Evolutionary conservation across 2,888 invertebrate genomes (phyloP).

Genomic region (Tenthredo distinguenda): DNA sequence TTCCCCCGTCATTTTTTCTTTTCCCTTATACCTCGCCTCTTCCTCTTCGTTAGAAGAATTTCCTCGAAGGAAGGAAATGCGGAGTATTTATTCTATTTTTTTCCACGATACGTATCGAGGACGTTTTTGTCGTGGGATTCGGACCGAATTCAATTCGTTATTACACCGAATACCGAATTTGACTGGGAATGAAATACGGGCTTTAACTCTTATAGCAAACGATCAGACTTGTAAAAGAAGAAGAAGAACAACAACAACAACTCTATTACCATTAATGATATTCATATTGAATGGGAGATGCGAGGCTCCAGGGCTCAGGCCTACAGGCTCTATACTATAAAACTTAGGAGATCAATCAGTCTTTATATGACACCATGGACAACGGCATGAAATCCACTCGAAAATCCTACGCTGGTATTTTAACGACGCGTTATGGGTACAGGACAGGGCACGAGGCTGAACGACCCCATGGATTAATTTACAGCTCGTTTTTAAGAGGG

Average conservation of each 20-base stretch:
- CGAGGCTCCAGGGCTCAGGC: neutral
- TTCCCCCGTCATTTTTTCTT: neutral
- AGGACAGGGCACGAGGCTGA: slow-evolving; percentile 50
- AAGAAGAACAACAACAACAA: slow-evolving; percentile 21
- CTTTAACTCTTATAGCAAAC: neutral
- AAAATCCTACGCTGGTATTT: slow-evolving; percentile 62
- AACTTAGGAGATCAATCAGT: slow-evolving; percentile 46
- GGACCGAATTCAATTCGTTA: neutral
- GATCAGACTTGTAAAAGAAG: neutral
- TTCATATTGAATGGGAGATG: slow-evolving; percentile 25
- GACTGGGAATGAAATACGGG: neutral
- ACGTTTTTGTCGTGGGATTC: neutral
- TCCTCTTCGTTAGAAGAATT: neutral
- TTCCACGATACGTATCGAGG: neutral
- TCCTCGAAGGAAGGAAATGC: neutral
- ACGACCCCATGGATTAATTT: slow-evolving; percentile 65
- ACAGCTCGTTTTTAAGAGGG: slow-evolving; percentile 59
- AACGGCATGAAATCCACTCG: slow-evolving; percentile 62
- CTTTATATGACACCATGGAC: slow-evolving; percentile 44
- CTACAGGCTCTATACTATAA: slow-evolving; percentile 9
- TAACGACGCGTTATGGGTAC: slow-evolving; percentile 58
- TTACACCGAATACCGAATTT: neutral
- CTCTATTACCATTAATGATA: slow-evolving; percentile 45
- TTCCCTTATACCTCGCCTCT: neutral
- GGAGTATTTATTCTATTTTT: neutral